Percentiles rank a stretch among this genome's conserved stretches.
Conservation (phyloP, 2,888 invertebrate genomes). For the Sphaerophoria taeniata region DNA sequence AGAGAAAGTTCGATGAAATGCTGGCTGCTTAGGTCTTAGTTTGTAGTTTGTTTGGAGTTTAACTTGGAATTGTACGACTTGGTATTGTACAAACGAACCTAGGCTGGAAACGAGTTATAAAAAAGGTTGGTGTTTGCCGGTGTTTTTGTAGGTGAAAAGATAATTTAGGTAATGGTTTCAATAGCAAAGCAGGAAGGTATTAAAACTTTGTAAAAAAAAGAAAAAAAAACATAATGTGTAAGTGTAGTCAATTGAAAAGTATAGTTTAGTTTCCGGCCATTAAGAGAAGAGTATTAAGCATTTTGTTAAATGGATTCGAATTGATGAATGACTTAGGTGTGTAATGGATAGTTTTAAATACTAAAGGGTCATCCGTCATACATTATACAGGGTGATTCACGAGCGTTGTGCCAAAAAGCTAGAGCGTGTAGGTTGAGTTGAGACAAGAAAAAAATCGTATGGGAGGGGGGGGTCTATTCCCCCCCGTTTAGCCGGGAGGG, state of each 20-base stretch:
- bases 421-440: no score
- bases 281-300: constrained; percentile 48
- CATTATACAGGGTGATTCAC: no score
- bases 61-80: neutral
- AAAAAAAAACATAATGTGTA: neutral
- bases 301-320: constrained; percentile 43
- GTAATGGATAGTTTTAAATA: constrained; percentile 15
- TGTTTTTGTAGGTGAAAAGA: constrained; percentile 39
- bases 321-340: constrained; percentile 34
- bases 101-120: constrained; percentile 33
- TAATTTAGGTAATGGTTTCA: neutral
- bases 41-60: constrained; percentile 36
- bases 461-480: no score
- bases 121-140: constrained; percentile 35
- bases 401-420: no score
- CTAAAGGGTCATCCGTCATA: no score
- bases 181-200: constrained; percentile 19
- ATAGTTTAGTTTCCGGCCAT: constrained; percentile 59
- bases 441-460: no score
- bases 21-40: constrained; percentile 57
- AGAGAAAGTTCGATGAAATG: constrained; percentile 66
- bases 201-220: constrained; percentile 35
- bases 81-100: neutral
- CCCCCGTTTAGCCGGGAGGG: no score
- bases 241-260: constrained; percentile 2